A percentile compares a stretch with the other conserved stretches of the same genome.
These are phyloP conservation scores for Drosophila gaucha DNA, from an alignment of 2,888 invertebrate species.

Conservation along the genomic window DNA sequence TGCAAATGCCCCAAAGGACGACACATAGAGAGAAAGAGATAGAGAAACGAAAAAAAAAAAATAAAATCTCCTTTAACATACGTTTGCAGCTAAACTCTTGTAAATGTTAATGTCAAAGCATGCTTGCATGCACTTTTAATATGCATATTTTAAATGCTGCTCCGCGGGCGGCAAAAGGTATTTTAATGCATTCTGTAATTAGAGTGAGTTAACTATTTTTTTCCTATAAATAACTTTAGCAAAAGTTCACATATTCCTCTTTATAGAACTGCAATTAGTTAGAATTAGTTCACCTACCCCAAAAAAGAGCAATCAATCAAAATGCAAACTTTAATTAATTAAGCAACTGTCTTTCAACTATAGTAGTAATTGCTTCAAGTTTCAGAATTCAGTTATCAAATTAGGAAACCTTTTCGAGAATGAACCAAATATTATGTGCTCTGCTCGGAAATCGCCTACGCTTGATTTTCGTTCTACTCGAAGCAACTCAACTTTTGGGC, in stretches of 20 bases:
- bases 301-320: conserved; percentile 32
- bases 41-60: not conserved
- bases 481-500: conserved; percentile 28
- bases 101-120: not conserved
- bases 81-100: not conserved
- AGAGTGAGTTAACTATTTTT: not conserved
- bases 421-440: not conserved
- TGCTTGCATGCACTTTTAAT: not conserved
- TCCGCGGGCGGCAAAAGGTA: not conserved
- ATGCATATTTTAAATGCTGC: not conserved
- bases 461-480: conserved; percentile 28
- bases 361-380: conserved; percentile 18
- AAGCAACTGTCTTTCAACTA: not conserved
- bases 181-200: not conserved
- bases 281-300: not conserved
- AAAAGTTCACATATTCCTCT: not conserved
- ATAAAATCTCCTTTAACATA: too few relatives aligned
- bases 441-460: conserved; percentile 4
- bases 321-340: not conserved
- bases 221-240: not conserved
- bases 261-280: not conserved
- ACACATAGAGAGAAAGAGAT: not conserved
- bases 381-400: conserved; percentile 17
- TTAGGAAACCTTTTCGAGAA: not conserved
- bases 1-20: not conserved